phyloP scores from a whole-genome alignment of 2,888 invertebrate species.

The Watsonalla binaria region DNA sequence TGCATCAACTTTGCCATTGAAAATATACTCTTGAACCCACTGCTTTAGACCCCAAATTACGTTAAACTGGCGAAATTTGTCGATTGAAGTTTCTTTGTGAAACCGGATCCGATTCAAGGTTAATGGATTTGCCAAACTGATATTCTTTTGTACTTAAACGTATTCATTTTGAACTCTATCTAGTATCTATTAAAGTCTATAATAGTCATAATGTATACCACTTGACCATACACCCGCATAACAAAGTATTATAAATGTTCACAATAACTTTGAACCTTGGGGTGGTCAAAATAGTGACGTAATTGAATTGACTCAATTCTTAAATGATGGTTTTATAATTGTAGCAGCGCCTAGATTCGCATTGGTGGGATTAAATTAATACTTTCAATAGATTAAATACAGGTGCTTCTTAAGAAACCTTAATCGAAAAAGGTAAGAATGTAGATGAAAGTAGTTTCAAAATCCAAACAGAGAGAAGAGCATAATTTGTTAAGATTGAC shows the following conservation, averaged over 20 bases:
- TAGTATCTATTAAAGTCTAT: background rate
- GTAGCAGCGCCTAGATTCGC: background rate
- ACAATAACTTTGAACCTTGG: background rate
- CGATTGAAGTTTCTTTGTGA: conserved; percentile 3
- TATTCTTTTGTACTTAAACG: background rate
- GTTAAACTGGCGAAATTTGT: background rate
- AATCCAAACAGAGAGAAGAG: no score
- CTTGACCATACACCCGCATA: background rate
- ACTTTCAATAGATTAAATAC: no score
- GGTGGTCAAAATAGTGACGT: background rate
- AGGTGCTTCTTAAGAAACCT: no score
- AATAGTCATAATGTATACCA: background rate
- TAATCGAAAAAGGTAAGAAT: no score
- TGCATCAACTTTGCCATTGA: background rate
- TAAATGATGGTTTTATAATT: background rate
- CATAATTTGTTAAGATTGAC: no score
- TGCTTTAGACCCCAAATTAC: background rate
- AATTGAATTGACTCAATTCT: background rate
- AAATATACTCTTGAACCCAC: background rate
- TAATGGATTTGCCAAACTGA: conserved; percentile 1
- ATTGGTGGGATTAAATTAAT: no score
- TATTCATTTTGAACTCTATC: background rate
- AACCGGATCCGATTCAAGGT: conserved; percentile 5
- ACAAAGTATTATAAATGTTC: background rate
- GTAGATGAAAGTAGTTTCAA: no score